Evolutionary conservation across 2,797 vertebrate species (phyloP), one percentile per base, ranked within the genome.

Genomic region (Otolemur crassicaudatus): DNA sequence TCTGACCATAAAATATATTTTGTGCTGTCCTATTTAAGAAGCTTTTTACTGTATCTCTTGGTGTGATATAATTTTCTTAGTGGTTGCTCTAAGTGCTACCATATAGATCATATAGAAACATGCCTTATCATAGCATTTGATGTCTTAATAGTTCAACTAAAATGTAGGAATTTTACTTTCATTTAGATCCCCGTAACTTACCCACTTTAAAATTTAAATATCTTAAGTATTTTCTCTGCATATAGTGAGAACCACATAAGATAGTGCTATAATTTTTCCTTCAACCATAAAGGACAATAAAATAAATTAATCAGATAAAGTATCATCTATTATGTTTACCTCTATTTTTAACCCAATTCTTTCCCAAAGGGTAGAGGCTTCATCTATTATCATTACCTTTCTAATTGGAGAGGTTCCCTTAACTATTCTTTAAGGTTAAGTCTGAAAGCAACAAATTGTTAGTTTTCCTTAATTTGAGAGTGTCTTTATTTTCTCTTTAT

Each of bases 231-330:
- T 94, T 95, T n/a, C 14, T 93, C 11, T 79, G 13, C 3, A 70
- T 63, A 27, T 11, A 72, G 40, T 70, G 34, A 94, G n/a, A 40
- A 63, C 27, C 20, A 87, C 8, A 84, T 84, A 43, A 80, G 29
- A 58, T 92, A 5, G 6, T 90, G 20, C 43, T 87, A 69, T 56
- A 34, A 22, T 34, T 89, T 83, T 94, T 81, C 11, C 5, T 90
- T 91, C 13, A 91, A 91, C 12, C 34, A 75, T 84, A 76, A 93
- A 80, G 27, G 16, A 87, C 40, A 75, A 73, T 90, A 92, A 46
- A 79, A 65, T 4, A 82, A 79, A 95, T 43, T 81, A 49, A 4
- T 87, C 53, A 86, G 17, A 0, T 63, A 10, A 82, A 83, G 1
- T 58, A 49, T 58, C 75, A 10, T 34, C 12, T 89, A 49, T 34